Base-by-base conservation (phyloP, 2,113 vertebrate species). In the Pedetes capensis region DNA sequence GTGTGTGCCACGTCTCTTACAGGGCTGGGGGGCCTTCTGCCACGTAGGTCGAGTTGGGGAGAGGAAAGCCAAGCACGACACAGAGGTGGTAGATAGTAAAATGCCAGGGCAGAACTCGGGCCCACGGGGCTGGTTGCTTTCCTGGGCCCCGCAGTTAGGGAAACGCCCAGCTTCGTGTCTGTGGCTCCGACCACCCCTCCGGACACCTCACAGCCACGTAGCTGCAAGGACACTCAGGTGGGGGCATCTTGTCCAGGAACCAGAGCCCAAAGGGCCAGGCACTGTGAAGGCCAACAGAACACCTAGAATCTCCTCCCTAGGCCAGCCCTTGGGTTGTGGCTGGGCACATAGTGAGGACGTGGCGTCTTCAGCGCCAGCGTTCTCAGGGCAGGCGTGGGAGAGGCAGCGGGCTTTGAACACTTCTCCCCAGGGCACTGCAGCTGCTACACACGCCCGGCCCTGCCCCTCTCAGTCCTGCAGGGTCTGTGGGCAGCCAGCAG, bases 1-100 rank as follows among this genome's bases (percentile, higher is more conserved):
- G 4, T 17, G 5, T 2, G 4, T 34, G 22, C 23, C 25, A 27
- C 55, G 12, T 37, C 18, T 57, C 16, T 9, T 17, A n/a, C 20
- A 0, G 57, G 42, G 37, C 34, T 53, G 27, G 2, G 20, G 29
- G n/a, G 42, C 27, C 69, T 55, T 68, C n/a, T n/a, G n/a, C 49
- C 16, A 2, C 0, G 12, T 2, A 49, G 25, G 63, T 14, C 69
- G 57, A 87, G 57, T 0, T 42, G 47, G 42, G 76, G 72, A 61
- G 55, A 44, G 4, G 13, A 25, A 14, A 74, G 63, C 14, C 18
- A 63, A 23, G 25, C 3, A 82, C 0, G 13, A n/a, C 32, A 55
- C 8, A 14, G 2, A 25, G 63, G 3, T 0, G 0, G n/a, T 23
- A 4, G 47, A 25, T 0, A 11, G 0, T 18, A 51, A 44, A n/a